Evolutionary conservation across 2,888 invertebrate species (phyloP).

Genomic region (Limnephilus auricula): DNA sequence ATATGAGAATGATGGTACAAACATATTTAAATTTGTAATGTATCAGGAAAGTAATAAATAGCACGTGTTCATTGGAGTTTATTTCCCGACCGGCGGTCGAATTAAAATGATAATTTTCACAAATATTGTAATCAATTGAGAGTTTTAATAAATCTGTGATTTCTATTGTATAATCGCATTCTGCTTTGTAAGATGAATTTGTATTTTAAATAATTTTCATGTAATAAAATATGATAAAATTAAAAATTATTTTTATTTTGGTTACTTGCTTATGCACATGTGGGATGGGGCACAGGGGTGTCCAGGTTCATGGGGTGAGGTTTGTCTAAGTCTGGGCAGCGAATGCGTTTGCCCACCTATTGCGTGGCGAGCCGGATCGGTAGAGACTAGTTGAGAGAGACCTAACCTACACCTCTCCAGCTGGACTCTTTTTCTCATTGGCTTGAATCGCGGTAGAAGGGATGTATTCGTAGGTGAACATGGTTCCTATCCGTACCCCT

Average conservation of each 20-base stretch:
- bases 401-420: no score
- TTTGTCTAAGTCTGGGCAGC: no score
- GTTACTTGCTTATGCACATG: neutral
- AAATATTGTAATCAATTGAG: constrained; percentile 2
- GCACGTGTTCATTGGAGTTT: neutral
- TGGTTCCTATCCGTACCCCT: no score
- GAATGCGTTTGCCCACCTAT: no score
- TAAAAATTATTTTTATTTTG: neutral
- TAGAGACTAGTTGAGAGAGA: no score
- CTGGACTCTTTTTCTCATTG: no score
- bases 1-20: neutral
- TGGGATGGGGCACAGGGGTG: no score
- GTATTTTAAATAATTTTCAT: constrained; percentile 62
- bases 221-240: constrained; percentile 42
- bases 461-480: no score
- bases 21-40: neutral
- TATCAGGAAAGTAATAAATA: neutral
- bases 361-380: no score
- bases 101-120: neutral
- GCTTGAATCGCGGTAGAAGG: no score
- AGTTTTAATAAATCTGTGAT: constrained; percentile 41
- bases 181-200: constrained; percentile 47
- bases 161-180: constrained; percentile 43
- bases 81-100: neutral
- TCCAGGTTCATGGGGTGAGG: no score